Base-by-base conservation (phyloP, 2,797 vertebrate species). In the Champsocephalus esox region DNA sequence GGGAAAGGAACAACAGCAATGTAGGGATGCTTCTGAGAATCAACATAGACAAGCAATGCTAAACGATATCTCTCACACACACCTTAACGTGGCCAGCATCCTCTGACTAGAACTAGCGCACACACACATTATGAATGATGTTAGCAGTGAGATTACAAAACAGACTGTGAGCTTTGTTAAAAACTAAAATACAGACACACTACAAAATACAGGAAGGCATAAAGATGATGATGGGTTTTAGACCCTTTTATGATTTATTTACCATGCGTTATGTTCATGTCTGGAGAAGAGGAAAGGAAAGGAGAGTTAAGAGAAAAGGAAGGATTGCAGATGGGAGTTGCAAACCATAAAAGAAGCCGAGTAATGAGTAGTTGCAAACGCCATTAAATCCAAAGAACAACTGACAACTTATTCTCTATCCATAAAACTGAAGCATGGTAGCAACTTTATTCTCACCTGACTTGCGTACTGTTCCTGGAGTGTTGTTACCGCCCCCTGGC, bases 391-490 rank as follows among this genome's bases (percentile, higher is more conserved):
- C 43, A 51, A 43, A 73, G 51, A 67, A 57, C 4, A 24, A 24
- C 6, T 65, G 28, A 50, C 28, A 5, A 14, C 12, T 32, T 14
- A 38, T 58, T 16, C 12, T 50, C 9, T 32, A 14, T 12, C 11
- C 24, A 12, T 3, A 68, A 21, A 76, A 69, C 12, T 12, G 28
- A 9, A 67, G 32, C 9, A 11, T n/a, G 4, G 6, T 14, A 61
- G 63, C 4, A 56, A 48, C 17, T 14, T 61, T 28, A 14, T 19
- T 45, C 82, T 84, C 83, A 99, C 98, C 98, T 94, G 98, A 96
- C 88, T 99, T 99, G 90, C 98, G 98, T 88, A 97, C 96, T 56
- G 97, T 97, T 49, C 97, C 93, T 63, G 98, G 95, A 54, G 98
- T 95, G 89, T 93, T 96, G 90, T 96, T 95, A 19, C 95, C 96